Evolutionary conservation across 2,113 vertebrate genomes (phyloP).

Genomic region (Excalfactoria chinensis): DNA sequence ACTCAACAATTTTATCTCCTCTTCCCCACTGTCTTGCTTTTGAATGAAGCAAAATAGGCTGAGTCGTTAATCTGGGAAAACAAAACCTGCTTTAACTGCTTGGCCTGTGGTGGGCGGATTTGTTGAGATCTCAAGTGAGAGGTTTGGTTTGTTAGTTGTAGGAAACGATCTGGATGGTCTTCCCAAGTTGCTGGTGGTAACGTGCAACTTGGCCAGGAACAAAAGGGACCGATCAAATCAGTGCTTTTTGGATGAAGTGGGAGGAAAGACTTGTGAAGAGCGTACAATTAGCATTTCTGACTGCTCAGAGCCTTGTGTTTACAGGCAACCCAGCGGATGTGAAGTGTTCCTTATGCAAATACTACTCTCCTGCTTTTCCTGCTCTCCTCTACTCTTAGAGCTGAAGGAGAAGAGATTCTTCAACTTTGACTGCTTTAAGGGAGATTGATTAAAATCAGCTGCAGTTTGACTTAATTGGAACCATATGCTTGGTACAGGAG

Average conservation of each 20-base stretch:
- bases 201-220: background rate
- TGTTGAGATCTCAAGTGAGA: background rate
- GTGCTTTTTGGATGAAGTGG: slow-evolving; percentile 41
- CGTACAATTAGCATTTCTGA: slow-evolving; percentile 74
- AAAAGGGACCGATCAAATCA: slow-evolving; percentile 64
- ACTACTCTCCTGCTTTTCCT: slow-evolving; percentile 53
- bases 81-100: background rate
- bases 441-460: slow-evolving; percentile 83
- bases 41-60: background rate
- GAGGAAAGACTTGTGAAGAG: slow-evolving; percentile 66
- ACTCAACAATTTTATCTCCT: background rate
- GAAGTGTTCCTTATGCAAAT: slow-evolving; percentile 69
- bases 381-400: slow-evolving; percentile 47
- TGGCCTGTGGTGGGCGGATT: accelerated
- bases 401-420: slow-evolving; percentile 70
- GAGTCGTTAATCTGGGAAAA: background rate
- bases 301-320: slow-evolving; percentile 54
- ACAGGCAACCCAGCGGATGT: slow-evolving; percentile 52
- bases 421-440: slow-evolving; percentile 75
- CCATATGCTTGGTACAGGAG: slow-evolving; percentile 77
- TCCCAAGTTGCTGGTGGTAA: background rate
- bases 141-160: background rate
- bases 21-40: background rate
- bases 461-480: slow-evolving; percentile 79
- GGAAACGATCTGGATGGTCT: background rate